Conservation (phyloP, 2,113 vertebrate species). For the Psittacula cyanocephala region DNA sequence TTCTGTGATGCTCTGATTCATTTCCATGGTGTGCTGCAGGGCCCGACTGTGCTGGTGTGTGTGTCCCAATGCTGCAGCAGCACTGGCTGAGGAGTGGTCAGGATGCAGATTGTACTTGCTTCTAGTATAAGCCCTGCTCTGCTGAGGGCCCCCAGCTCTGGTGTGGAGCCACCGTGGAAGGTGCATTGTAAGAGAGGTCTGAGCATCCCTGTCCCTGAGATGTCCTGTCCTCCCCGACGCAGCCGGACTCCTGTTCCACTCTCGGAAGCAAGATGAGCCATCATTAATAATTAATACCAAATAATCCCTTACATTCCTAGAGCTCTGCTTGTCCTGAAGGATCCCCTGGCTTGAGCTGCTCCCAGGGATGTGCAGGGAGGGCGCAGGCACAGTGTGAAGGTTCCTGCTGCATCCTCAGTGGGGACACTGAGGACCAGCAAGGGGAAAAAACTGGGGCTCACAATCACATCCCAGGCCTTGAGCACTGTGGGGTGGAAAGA, state of each 20-base stretch:
- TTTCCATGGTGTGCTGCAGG: background rate
- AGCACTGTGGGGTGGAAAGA: rapidly evolving
- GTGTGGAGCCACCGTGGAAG: background rate
- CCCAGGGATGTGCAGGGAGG: rapidly evolving
- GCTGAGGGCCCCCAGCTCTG: background rate
- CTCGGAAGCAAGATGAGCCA: constrained; percentile 30
- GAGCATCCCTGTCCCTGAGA: constrained; percentile 10
- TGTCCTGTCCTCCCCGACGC: constrained; percentile 24
- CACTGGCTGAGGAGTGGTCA: background rate
- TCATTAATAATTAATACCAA: constrained; percentile 40
- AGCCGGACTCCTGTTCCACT: constrained; percentile 39
- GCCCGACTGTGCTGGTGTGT: background rate
- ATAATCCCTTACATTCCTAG: background rate
- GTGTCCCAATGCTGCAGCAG: background rate
- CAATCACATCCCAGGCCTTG: background rate
- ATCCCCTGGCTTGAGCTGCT: background rate
- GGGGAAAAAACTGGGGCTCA: background rate
- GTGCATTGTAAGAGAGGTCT: constrained; percentile 33
- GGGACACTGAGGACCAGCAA: background rate
- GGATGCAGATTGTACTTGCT: background rate
- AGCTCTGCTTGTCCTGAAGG: background rate
- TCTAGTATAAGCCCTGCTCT: background rate
- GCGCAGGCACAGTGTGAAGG: background rate
- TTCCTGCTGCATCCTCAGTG: rapidly evolving
- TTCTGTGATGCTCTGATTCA: background rate